These are phyloP conservation scores for Taeniopygia guttata DNA, from an alignment of 2,797 vertebrate species.

Conservation along the genomic window DNA sequence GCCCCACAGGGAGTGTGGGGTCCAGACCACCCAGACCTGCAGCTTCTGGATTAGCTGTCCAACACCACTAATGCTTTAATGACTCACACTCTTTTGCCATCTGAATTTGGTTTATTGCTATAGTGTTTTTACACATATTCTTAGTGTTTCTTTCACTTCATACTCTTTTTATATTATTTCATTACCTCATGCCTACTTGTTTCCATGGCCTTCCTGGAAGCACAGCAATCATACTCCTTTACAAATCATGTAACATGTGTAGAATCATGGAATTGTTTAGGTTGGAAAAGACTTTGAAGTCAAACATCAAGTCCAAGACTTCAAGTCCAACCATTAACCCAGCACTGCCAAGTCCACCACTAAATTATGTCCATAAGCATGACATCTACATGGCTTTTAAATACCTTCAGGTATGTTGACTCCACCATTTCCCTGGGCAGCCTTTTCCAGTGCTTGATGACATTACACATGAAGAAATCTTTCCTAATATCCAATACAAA, in stretches of 20 bases:
- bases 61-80: not conserved
- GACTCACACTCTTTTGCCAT: not conserved
- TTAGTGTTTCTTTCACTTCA: not conserved
- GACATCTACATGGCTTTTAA: not conserved
- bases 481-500: not conserved
- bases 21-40: not conserved
- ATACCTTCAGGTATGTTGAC: not conserved
- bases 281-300: not conserved
- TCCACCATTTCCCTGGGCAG: not conserved
- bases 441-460: not conserved
- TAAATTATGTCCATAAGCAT: not conserved
- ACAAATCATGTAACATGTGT: not conserved
- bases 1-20: fast-evolving
- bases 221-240: not conserved
- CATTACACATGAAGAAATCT: not conserved
- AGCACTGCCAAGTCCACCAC: not conserved
- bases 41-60: not conserved
- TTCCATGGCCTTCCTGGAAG: not conserved
- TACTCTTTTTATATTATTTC: not conserved
- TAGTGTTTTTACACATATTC: not conserved
- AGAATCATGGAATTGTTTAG: not conserved
- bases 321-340: not conserved
- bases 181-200: not conserved
- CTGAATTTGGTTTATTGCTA: not conserved
- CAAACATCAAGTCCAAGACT: not conserved